Evolutionary conservation across 2,888 invertebrate genomes (phyloP), one percentile per base, ranked within the genome.

Genomic region (Brachylomia viminalis): DNA sequence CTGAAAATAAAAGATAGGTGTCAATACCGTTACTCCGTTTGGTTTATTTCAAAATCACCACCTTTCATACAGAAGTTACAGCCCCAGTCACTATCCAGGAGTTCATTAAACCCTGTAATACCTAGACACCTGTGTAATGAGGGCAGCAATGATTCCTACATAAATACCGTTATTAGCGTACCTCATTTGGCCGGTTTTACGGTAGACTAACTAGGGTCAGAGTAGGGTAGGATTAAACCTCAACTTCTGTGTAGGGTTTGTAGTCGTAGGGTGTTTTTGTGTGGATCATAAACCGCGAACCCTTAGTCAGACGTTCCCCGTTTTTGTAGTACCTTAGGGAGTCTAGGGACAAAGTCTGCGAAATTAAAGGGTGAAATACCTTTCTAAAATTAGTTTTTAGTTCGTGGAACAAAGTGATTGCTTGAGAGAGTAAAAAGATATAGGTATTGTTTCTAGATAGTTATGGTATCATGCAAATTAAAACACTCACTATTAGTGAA

Each of bases 121-220:
- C 49, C 47, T 42, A 64, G 67, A n/a, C 30, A 64, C n/a, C 30
- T 23, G 33, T 15, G 4, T 77, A 68, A 76, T 58, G 64, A 80
- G 56, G 56, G 20, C 54, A 45, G 56, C 47, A 52, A 58, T 76
- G 10, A 65, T 69, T 77, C 64, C 52, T 47, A 13, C 54, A n/a
- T 45, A 72, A 81, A 61, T 17, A 8, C 59, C 17, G 33, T 45
- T 77, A 81, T 69, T 77, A 72, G 59, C 45, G 11, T n/a, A 52
- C 65, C 61, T 49, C 23, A 56, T 72, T 61, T 45, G 59, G 27
- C 30, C 23, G 42, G 65, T 58, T 68, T 38, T 47, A 65, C 67
- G 71, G 33, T 33, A 47, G n/a, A 52, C 15, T 66, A 33, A 61
- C 49, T 80, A 38, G 17, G 45, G 65, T 59, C 58, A n/a, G 52